A percentile compares a stretch with the other conserved stretches of the same genome.
Evolutionary conservation across 2,888 invertebrate species (phyloP).

Genomic region (Pyrrhia umbra): DNA sequence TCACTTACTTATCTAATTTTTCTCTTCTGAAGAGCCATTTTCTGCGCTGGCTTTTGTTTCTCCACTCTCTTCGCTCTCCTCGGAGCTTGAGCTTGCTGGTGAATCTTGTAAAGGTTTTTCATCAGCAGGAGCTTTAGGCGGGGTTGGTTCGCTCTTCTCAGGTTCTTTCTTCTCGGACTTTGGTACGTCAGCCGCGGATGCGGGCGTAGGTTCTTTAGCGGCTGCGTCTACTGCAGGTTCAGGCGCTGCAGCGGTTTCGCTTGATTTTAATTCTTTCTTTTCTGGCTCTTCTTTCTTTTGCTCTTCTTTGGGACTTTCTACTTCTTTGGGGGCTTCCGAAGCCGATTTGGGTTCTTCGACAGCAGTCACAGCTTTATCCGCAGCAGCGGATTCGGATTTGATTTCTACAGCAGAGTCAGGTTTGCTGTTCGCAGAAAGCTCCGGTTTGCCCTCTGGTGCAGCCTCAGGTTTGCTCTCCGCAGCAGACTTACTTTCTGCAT

Average conservation of each 20-base stretch:
- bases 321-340: slow-evolving; percentile 35
- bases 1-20: slow-evolving; percentile 75
- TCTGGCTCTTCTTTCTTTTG: slow-evolving; percentile 54
- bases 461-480: slow-evolving; percentile 13
- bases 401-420: slow-evolving; percentile 12
- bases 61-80: slow-evolving; percentile 75
- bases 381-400: not conserved
- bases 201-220: slow-evolving; percentile 15
- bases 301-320: slow-evolving; percentile 62
- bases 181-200: slow-evolving; percentile 3
- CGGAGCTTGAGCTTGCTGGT: slow-evolving; percentile 68
- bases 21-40: slow-evolving; percentile 63
- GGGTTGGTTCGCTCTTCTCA: slow-evolving; percentile 24
- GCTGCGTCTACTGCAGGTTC: slow-evolving; percentile 23
- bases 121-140: slow-evolving; percentile 8
- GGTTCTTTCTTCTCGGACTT: slow-evolving; percentile 22
- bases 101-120: slow-evolving; percentile 63
- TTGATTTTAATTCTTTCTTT: slow-evolving; percentile 47
- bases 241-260: slow-evolving; percentile 24
- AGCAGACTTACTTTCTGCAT: slow-evolving; percentile 45
- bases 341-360: slow-evolving; percentile 39
- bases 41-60: slow-evolving; percentile 64
- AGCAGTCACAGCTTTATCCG: slow-evolving; percentile 40
- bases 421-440: slow-evolving; percentile 6
- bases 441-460: not conserved